A percentile compares a stretch with the other conserved stretches of the same genome.
Evolutionary conservation across 2,888 invertebrate species (phyloP).

Genomic region (Spialia ferax): DNA sequence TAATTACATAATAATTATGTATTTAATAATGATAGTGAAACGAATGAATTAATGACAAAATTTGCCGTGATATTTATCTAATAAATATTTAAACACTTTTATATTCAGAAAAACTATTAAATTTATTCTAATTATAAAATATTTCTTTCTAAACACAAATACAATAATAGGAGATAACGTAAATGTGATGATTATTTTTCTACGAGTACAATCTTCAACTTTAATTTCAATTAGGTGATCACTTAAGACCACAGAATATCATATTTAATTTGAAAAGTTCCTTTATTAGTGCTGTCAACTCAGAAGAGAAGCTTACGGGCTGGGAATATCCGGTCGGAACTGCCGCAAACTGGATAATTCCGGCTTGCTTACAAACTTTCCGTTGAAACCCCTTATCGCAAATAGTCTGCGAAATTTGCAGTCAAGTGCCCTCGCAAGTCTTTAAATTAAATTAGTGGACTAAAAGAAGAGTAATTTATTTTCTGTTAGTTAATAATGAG

Average conservation of each 20-base stretch:
- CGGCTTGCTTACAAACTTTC: slow-evolving; percentile 47
- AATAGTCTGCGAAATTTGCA: slow-evolving; percentile 15
- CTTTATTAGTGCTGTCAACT: slow-evolving; percentile 48
- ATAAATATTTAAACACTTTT: no score
- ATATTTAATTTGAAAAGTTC: slow-evolving; percentile 48
- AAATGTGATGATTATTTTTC: no score
- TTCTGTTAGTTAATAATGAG: background rate
- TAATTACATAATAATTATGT: no score
- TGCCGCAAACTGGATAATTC: slow-evolving; percentile 47
- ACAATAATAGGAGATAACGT: no score
- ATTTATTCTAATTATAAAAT: no score
- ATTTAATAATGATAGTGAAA: no score
- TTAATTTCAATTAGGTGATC: background rate
- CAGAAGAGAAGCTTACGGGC: slow-evolving; percentile 47
- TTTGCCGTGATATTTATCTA: no score
- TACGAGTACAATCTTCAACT: no score
- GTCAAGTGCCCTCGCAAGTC: background rate
- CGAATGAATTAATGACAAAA: no score
- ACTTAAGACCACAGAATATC: slow-evolving; percentile 29
- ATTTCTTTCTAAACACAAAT: no score
- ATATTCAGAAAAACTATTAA: no score
- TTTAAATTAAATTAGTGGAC: background rate
- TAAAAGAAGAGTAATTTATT: background rate
- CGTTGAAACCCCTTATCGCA: slow-evolving; percentile 17
- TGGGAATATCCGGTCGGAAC: slow-evolving; percentile 46